Base-by-base conservation (phyloP, 2,113 vertebrate species). In the Prinia subflava region DNA sequence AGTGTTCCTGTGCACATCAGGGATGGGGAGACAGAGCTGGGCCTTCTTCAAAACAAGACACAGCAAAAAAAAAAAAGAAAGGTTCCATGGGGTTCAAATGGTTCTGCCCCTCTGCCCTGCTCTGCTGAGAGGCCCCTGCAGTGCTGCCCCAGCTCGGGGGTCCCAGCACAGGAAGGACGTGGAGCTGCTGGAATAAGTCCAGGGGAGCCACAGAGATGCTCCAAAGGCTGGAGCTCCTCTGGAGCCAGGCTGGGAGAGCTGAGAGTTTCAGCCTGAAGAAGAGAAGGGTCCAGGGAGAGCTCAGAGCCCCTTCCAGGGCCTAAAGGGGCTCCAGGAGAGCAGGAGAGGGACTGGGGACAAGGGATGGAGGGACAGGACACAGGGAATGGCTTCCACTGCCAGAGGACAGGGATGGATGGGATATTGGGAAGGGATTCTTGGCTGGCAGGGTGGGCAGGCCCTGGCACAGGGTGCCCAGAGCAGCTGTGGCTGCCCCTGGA, bases 151-250 rank as follows among this genome's bases (percentile, higher is more conserved):
- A 64, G 37, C 27, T 4, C 50, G 31, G 55, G 20, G 18, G 10
- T 6, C 37, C 22, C 37, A 33, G n/a, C 16, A 57, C 13, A 20
- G 13, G 1, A 33, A 12, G 33, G 67, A 31, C 0, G 0, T 20
- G 33, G 53, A 84, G 11, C 15, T 55, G 24, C 1, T 55, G 27
- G 31, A 39, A 1, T 0, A 0, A 3, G 24, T 42, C 41, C 60
- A 80, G 41, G 62, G 53, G 28, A 74, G 21, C 7, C 46, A 27
- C 0, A 6, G 37, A 37, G 23, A 10, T 84, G 49, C 12, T 55
- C 81, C 18, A 1, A n/a, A 30, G 46, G 35, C 13, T 65, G 82
- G 18, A 70, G 13, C 8, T 4, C 7, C 21, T 69, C 41, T 16
- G 19, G n/a, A 23, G 24, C 10, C 20, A 62, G 42, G 33, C 67